phyloP scores from a whole-genome alignment of 2,888 invertebrate genomes.

The Drosophila aldrichi region DNA sequence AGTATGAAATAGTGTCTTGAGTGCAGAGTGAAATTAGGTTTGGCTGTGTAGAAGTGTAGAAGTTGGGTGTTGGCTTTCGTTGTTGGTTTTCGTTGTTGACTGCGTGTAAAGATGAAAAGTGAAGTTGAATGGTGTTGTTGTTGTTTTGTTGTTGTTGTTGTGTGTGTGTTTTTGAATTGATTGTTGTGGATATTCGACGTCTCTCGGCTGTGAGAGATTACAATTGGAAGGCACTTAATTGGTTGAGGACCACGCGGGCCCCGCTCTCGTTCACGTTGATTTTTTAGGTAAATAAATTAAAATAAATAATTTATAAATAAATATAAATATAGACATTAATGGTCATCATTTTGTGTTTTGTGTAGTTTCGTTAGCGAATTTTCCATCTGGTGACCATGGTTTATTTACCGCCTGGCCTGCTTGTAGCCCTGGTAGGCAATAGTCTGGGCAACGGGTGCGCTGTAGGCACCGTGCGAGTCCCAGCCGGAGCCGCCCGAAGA shows the following conservation, averaged over 20 bases:
- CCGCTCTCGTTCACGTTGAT: constrained; percentile 66
- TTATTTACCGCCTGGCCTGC: constrained; percentile 83
- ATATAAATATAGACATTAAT: constrained; percentile 77
- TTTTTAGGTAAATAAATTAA: constrained; percentile 82
- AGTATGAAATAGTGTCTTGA: constrained; percentile 12
- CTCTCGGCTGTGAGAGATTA: constrained; percentile 52
- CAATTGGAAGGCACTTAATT: constrained; percentile 72
- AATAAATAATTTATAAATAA: constrained; percentile 84
- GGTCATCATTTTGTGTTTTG: constrained; percentile 59
- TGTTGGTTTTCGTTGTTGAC: constrained; percentile 27
- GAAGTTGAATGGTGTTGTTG: constrained; percentile 37
- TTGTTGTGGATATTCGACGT: constrained; percentile 37
- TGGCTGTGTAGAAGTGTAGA: constrained; percentile 29
- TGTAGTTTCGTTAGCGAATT: constrained; percentile 47
- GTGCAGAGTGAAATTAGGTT: constrained; percentile 52
- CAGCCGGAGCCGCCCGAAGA: constrained; percentile 83
- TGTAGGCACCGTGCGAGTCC: constrained; percentile 86
- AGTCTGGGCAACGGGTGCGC: constrained; percentile 86
- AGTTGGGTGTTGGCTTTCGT: constrained; percentile 45
- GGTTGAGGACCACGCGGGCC: constrained; percentile 37
- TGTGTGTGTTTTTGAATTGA: constrained; percentile 34
- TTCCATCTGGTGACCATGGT: constrained; percentile 50
- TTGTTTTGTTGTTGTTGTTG: constrained; percentile 31
- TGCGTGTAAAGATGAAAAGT: constrained; percentile 63
- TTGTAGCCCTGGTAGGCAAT: constrained; percentile 86